Percentiles rank a stretch among this genome's conserved stretches.
Evolutionary conservation across 1,140 invertebrate genomes (phyloP).

Genomic region (Bombus superbus): DNA sequence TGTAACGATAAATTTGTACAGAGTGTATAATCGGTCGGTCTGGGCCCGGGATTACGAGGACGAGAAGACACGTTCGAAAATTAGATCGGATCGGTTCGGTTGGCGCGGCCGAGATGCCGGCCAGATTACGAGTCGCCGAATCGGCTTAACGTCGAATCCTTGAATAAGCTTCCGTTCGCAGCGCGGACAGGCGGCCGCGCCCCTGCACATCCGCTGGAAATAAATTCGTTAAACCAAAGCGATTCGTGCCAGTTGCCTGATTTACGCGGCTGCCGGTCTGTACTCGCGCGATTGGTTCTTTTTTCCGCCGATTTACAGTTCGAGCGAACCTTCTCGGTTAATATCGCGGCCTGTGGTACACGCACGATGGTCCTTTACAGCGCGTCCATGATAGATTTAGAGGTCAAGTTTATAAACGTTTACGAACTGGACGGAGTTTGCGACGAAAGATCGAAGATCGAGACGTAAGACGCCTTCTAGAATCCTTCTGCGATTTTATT

Average conservation of each 20-base stretch:
- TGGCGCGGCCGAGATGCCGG: not conserved
- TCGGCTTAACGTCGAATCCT: slow-evolving; percentile 9
- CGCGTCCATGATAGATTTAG: not conserved
- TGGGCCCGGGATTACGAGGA: not conserved
- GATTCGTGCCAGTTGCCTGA: not conserved
- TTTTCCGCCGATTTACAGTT: not conserved
- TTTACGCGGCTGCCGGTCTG: slow-evolving; percentile 1
- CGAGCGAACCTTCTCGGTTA: not conserved
- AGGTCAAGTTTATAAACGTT: not conserved
- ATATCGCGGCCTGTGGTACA: not conserved
- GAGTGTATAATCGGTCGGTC: not conserved
- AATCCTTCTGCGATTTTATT: too few species aligned
- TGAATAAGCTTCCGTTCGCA: slow-evolving; percentile 5
- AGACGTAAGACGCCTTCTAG: not conserved
- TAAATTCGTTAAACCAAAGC: slow-evolving; percentile 30
- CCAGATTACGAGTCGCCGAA: slow-evolving; percentile 11
- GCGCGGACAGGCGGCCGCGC: too few species aligned
- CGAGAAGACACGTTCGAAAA: not conserved
- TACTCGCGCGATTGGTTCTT: not conserved
- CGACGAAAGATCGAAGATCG: not conserved
- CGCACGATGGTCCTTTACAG: not conserved
- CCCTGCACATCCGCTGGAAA: not conserved
- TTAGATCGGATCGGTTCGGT: not conserved
- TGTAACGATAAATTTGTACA: not conserved
- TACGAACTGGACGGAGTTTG: not conserved